phyloP scores from a whole-genome alignment of 2,113 vertebrate genomes.

The Leptodactylus fuscus region DNA sequence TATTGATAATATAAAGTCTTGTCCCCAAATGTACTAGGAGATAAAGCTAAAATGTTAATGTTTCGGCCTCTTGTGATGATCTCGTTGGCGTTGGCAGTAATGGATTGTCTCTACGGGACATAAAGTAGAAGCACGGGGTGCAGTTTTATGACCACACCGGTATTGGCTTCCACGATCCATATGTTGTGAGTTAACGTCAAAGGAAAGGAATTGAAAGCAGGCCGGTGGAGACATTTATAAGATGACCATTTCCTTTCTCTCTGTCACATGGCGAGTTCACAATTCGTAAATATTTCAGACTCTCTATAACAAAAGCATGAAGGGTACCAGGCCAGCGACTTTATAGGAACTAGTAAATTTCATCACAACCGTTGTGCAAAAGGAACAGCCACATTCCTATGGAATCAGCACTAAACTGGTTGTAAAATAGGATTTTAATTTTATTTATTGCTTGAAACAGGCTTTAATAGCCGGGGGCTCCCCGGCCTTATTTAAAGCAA shows the following conservation, averaged over 20 bases:
- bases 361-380: constrained; percentile 20
- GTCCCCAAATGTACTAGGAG: too few relatives aligned
- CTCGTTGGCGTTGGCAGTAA: neutral
- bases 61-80: too few relatives aligned
- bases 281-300: constrained; percentile 56
- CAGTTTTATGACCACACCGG: constrained; percentile 26
- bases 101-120: constrained; percentile 8
- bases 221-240: constrained; percentile 45
- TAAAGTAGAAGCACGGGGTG: constrained; percentile 33
- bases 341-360: constrained; percentile 20
- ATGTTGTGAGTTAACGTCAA: constrained; percentile 54
- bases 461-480: neutral
- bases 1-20: too few relatives aligned
- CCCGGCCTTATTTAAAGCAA: neutral
- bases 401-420: constrained; percentile 1
- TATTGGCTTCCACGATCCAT: constrained; percentile 52
- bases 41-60: too few relatives aligned
- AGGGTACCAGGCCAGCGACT: constrained; percentile 35
- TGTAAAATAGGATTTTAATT: constrained; percentile 10
- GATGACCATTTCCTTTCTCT: constrained; percentile 44
- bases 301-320: constrained; percentile 42
- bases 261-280: constrained; percentile 51
- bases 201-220: constrained; percentile 42
- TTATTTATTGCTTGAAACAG: neutral
- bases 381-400: neutral